phyloP scores from a whole-genome alignment of 2,888 invertebrate genomes.

The Epiblema foenella region DNA sequence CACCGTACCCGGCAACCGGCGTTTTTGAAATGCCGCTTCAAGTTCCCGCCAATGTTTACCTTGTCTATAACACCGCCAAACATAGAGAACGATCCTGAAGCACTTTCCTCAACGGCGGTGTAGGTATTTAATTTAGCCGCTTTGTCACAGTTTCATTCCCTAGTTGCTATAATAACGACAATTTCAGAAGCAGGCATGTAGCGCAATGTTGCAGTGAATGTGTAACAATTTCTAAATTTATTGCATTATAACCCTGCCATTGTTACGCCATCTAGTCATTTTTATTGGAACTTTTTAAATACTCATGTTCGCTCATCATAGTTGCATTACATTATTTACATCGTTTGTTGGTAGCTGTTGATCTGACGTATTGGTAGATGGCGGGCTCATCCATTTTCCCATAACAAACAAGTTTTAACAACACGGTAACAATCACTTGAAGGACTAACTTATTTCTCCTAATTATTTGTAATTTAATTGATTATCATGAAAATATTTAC shows the following conservation, averaged over 20 bases:
- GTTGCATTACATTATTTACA: too few species aligned
- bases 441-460: too few species aligned
- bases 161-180: not conserved
- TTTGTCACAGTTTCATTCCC: slow-evolving; percentile 28
- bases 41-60: slow-evolving; percentile 58
- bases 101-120: not conserved
- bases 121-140: slow-evolving; percentile 25
- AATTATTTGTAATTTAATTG: too few species aligned
- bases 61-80: slow-evolving; percentile 40
- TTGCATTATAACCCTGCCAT: slow-evolving; percentile 1
- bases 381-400: not conserved
- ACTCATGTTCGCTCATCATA: not conserved
- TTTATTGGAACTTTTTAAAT: not conserved
- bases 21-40: slow-evolving; percentile 60
- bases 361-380: not conserved
- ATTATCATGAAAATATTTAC: too few species aligned
- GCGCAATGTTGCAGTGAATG: not conserved
- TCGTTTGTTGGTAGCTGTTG: not conserved
- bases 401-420: too few species aligned
- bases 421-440: too few species aligned
- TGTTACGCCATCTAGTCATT: slow-evolving; percentile 21
- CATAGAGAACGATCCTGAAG: not conserved
- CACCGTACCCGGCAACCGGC: slow-evolving; percentile 56
- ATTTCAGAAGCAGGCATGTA: slow-evolving; percentile 10
- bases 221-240: slow-evolving; percentile 22